A percentile compares a stretch with the other conserved stretches of the same genome.
Evolutionary conservation across 1,140 invertebrate species (phyloP).

Genomic region (Rhizoglyphus robini): DNA sequence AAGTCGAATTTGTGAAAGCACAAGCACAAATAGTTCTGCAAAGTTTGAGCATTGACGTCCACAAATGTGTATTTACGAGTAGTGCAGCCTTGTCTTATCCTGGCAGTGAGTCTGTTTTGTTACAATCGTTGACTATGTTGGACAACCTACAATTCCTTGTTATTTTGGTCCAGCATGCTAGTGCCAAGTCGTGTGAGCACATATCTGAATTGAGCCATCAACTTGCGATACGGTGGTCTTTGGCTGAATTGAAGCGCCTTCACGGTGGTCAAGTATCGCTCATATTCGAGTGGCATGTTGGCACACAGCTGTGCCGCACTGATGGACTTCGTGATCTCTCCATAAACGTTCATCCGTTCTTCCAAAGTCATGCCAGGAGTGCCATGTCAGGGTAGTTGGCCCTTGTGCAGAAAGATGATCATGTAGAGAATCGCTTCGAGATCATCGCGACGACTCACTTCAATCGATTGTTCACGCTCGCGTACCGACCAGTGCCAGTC

Average conservation of each 20-base stretch:
- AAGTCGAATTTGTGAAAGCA: too few relatives aligned
- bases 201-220: constrained; percentile 37
- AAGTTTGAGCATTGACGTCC: too few relatives aligned
- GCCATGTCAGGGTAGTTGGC: constrained; percentile 99
- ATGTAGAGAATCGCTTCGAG: too few relatives aligned
- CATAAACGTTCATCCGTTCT: constrained; percentile 98
- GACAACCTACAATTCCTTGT: too few relatives aligned
- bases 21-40: too few relatives aligned
- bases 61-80: too few relatives aligned
- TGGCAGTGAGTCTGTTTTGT: too few relatives aligned
- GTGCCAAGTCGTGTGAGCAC: constrained; percentile 28
- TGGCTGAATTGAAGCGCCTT: constrained; percentile 45
- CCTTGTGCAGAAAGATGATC: too few relatives aligned
- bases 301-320: constrained; percentile 93
- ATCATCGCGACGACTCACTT: too few relatives aligned
- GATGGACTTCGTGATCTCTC: constrained; percentile 93
- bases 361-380: constrained; percentile 95
- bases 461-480: constrained; percentile 35
- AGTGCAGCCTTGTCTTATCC: too few relatives aligned
- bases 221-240: constrained; percentile 44
- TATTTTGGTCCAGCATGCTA: not conserved
- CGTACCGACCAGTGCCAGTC: constrained; percentile 42
- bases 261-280: constrained; percentile 65
- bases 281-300: too few relatives aligned
- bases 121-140: too few relatives aligned